These are phyloP conservation scores for Drosophila ohnishii DNA, from an alignment of 1,140 invertebrate species.

Conservation along the genomic window DNA sequence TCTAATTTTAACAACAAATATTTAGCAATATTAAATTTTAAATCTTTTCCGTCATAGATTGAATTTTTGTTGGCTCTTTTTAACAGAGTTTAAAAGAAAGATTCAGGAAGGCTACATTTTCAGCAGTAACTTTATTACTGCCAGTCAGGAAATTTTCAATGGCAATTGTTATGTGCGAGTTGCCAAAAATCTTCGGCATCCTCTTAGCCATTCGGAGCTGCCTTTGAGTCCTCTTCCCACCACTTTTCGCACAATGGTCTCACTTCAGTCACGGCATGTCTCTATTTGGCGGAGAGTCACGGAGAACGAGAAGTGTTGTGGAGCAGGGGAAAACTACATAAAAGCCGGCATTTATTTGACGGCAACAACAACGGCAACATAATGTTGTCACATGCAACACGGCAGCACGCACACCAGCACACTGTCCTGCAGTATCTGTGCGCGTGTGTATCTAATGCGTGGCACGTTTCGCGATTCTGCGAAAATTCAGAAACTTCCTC, in stretches of 20 bases:
- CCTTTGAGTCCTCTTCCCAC: slow-evolving; percentile 23
- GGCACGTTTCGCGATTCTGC: slow-evolving; percentile 29
- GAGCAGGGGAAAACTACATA: slow-evolving; percentile 50
- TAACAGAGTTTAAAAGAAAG: neutral
- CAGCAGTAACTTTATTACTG: slow-evolving; percentile 4
- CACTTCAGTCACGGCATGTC: slow-evolving; percentile 59
- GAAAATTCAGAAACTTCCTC: slow-evolving; percentile 35
- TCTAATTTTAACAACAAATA: too few relatives aligned
- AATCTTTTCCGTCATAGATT: too few relatives aligned
- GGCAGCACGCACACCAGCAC: slow-evolving; percentile 13
- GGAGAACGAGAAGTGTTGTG: neutral
- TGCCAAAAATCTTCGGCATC: slow-evolving; percentile 47
- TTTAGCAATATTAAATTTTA: too few relatives aligned
- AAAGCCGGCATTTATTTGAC: slow-evolving; percentile 71
- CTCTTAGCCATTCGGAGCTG: slow-evolving; percentile 12
- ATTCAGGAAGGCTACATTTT: slow-evolving; percentile 1
- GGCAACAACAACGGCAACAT: slow-evolving; percentile 60
- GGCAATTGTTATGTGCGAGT: slow-evolving; percentile 40
- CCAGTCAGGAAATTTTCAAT: slow-evolving; percentile 34
- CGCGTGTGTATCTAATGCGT: slow-evolving; percentile 55
- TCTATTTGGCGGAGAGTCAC: slow-evolving; percentile 24
- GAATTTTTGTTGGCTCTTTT: neutral
- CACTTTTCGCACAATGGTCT: slow-evolving; percentile 37
- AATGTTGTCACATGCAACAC: slow-evolving; percentile 76
- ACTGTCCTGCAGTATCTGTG: slow-evolving; percentile 13